phyloP scores from a whole-genome alignment of 2,888 invertebrate species.

The Platycheirus rosarum region DNA sequence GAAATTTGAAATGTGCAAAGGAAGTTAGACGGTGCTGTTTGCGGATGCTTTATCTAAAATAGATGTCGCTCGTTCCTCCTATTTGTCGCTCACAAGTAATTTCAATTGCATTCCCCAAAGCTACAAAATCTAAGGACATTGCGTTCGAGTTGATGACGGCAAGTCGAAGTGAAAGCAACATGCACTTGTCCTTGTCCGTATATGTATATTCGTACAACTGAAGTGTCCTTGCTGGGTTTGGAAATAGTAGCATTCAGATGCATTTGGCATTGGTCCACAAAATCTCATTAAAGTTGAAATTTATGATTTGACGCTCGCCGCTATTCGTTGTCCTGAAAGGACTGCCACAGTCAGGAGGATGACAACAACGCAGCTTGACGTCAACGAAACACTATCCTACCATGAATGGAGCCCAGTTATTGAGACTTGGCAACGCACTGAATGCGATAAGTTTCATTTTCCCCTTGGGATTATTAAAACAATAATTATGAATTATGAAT shows the following conservation, averaged over 20 bases:
- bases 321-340: not conserved
- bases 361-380: not conserved
- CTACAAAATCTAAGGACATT: not conserved
- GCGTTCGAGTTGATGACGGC: not conserved
- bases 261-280: conserved; percentile 14
- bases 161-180: not conserved
- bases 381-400: not conserved
- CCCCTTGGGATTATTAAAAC: too few relatives aligned
- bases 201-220: not conserved
- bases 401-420: too few relatives aligned
- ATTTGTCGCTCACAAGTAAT: conserved; percentile 18
- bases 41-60: conserved; percentile 25
- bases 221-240: not conserved
- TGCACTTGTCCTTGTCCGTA: not conserved
- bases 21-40: conserved; percentile 17
- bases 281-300: conserved; percentile 36
- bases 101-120: not conserved
- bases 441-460: too few relatives aligned
- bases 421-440: too few relatives aligned
- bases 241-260: conserved; percentile 6
- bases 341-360: not conserved
- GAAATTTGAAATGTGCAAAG: conserved; percentile 17
- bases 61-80: conserved; percentile 21
- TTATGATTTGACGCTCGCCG: conserved; percentile 19
- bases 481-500: too few relatives aligned